Conservation (phyloP, 2,888 invertebrate genomes). For the Diarsia dahlii region DNA sequence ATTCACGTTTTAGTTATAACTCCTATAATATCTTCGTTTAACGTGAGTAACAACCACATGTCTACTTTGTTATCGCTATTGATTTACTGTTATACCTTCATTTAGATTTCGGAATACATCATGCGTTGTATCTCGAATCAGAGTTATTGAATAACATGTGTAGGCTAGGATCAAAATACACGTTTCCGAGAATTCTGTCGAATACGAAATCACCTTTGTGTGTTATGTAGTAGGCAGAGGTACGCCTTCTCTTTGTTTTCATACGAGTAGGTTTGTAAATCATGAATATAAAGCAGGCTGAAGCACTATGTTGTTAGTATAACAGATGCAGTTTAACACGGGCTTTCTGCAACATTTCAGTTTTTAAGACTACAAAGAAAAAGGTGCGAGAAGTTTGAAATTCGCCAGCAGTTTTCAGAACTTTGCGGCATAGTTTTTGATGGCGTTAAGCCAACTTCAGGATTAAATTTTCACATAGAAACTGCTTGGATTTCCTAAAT, state of each 20-base stretch:
- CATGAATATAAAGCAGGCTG: no score
- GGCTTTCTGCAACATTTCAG: background rate
- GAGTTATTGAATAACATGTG: conserved; percentile 27
- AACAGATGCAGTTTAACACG: background rate
- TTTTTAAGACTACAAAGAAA: background rate
- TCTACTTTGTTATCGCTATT: conserved; percentile 12
- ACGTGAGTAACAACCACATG: background rate
- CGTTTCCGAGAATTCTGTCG: background rate
- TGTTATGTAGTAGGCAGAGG: background rate
- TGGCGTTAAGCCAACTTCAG: background rate
- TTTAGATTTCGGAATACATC: conserved; percentile 12
- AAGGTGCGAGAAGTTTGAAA: background rate
- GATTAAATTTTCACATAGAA: background rate
- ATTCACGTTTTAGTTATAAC: conserved; percentile 21
- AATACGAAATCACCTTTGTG: background rate
- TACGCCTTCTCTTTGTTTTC: conserved; percentile 3
- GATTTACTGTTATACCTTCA: conserved; percentile 17
- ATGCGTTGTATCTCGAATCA: conserved; percentile 12
- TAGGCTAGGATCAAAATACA: conserved; percentile 8
- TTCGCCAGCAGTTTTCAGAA: background rate
- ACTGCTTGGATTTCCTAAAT: background rate
- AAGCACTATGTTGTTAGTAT: no score
- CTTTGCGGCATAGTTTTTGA: background rate
- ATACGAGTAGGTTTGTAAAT: background rate
- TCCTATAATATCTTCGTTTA: background rate